phyloP scores from a whole-genome alignment of 1,140 invertebrate species.

The Lepidostoma basale region DNA sequence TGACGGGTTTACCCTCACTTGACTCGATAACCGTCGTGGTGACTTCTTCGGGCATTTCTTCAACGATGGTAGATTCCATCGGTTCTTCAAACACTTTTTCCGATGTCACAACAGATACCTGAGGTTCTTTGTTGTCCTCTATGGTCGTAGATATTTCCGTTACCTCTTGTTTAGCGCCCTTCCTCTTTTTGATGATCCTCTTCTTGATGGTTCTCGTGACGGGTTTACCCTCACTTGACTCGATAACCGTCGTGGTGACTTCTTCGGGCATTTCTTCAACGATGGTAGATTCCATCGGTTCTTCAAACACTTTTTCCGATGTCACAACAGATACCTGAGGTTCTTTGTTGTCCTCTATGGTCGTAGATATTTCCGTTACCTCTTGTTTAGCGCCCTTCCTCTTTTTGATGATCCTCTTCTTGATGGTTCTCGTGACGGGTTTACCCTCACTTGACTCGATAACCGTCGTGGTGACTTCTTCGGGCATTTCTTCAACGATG shows the following conservation, averaged over 20 bases:
- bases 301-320: background rate
- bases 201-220: conserved; percentile 47
- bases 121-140: conserved; percentile 42
- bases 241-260: conserved; percentile 38
- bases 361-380: background rate
- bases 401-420: background rate
- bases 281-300: background rate
- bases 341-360: background rate
- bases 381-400: background rate
- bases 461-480: conserved; percentile 36
- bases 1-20: conserved; percentile 51
- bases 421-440: background rate
- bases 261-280: conserved; percentile 46
- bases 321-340: background rate
- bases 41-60: conserved; percentile 3
- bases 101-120: conserved; percentile 43
- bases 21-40: conserved; percentile 44
- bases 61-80: too few species aligned
- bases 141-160: conserved; percentile 46
- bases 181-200: conserved; percentile 48
- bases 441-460: background rate
- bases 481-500: background rate
- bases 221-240: conserved; percentile 48
- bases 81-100: conserved; percentile 40
- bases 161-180: conserved; percentile 48